Evolutionary conservation across 2,113 vertebrate genomes (phyloP).

Genomic region (Ariopsis seemanni): DNA sequence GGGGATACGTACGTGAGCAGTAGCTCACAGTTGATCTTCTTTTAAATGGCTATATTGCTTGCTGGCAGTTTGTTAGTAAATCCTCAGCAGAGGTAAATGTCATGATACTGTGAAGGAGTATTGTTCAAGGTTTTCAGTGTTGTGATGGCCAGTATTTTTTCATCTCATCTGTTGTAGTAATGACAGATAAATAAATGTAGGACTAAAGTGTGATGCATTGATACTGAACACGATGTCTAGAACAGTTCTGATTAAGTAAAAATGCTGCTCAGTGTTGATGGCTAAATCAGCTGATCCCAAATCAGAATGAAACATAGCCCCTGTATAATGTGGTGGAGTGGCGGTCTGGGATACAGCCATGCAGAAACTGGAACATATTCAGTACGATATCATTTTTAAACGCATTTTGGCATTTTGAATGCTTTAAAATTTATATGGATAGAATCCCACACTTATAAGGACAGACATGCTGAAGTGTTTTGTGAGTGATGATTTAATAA

Average conservation of each 20-base stretch:
- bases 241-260: too few species aligned
- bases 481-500: slow-evolving; percentile 22
- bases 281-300: not conserved
- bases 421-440: not conserved
- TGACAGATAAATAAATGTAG: not conserved
- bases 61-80: not conserved
- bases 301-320: slow-evolving; percentile 6
- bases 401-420: slow-evolving; percentile 3
- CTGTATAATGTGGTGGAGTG: not conserved
- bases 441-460: slow-evolving; percentile 1
- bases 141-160: not conserved
- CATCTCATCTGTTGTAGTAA: not conserved
- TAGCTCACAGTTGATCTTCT: too few species aligned
- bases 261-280: not conserved
- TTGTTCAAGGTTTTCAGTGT: not conserved
- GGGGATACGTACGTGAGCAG: too few species aligned
- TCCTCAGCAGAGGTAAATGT: not conserved
- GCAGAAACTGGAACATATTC: slow-evolving; percentile 4
- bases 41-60: too few species aligned
- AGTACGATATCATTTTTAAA: slow-evolving; percentile 6
- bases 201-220: too few species aligned
- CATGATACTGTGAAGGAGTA: not conserved
- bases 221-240: not conserved
- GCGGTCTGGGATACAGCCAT: not conserved
- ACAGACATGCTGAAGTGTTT: slow-evolving; percentile 20